Evolutionary conservation across 2,888 invertebrate genomes (phyloP).

Genomic region (Lepeophtheirus nordmannii): DNA sequence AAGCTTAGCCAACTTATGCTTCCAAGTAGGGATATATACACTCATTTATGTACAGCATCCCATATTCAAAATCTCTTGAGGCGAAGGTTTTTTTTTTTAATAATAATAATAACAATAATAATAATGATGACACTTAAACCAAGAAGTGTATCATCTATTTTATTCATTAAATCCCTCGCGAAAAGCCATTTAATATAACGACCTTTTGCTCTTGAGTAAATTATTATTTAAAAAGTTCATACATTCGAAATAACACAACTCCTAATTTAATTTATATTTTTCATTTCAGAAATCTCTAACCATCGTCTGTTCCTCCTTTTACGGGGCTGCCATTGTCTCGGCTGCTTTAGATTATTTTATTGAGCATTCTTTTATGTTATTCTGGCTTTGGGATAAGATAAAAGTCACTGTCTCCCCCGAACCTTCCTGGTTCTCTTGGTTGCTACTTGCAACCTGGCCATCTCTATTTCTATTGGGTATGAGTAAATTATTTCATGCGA

Average conservation of each 20-base stretch:
- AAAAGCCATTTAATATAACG: no score
- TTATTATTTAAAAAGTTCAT: no score
- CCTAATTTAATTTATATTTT: background rate
- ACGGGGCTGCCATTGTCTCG: conserved; percentile 54
- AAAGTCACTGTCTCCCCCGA: conserved; percentile 33
- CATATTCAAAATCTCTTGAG: no score
- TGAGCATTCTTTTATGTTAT: conserved; percentile 49
- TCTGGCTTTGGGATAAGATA: conserved; percentile 53
- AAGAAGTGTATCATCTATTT: no score
- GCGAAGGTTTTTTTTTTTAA: no score
- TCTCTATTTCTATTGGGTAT: conserved; percentile 5
- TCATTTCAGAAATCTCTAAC: conserved; percentile 21
- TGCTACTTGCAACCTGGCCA: conserved; percentile 57
- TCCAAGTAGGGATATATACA: conserved; percentile 35
- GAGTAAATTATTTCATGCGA: no score
- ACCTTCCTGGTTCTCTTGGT: conserved; percentile 57
- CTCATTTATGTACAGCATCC: background rate
- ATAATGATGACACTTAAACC: no score
- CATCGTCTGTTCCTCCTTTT: conserved; percentile 33
- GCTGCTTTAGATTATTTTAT: conserved; percentile 57
- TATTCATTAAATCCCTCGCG: no score
- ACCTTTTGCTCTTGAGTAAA: no score
- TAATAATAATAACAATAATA: no score
- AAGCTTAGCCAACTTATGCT: conserved; percentile 54
- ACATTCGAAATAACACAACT: no score